Conservation (phyloP, 1,140 invertebrate genomes). For the Panagrolaimus sp. region DNA sequence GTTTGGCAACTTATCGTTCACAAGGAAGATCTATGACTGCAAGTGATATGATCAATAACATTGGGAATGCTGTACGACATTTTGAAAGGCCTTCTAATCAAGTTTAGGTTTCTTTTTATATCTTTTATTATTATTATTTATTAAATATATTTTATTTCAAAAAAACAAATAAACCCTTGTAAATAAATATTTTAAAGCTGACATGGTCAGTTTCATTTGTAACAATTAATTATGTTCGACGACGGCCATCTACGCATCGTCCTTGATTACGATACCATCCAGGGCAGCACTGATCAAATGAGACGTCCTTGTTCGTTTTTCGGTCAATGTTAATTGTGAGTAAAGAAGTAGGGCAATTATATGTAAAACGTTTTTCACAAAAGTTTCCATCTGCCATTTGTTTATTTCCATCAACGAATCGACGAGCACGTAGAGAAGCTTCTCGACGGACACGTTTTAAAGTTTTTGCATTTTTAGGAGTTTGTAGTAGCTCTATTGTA, state of each 20-base stretch:
- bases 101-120: too few species aligned
- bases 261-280: background rate
- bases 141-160: too few species aligned
- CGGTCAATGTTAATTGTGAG: slow-evolving; percentile 47
- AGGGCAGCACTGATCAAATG: background rate
- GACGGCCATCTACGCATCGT: background rate
- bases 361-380: slow-evolving; percentile 46
- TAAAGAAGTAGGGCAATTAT: slow-evolving; percentile 48
- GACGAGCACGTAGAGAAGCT: slow-evolving; percentile 11
- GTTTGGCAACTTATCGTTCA: slow-evolving; percentile 70
- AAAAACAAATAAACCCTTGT: too few species aligned
- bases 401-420: slow-evolving; percentile 38
- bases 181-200: too few species aligned
- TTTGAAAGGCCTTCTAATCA: background rate
- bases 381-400: slow-evolving; percentile 30
- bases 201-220: too few species aligned
- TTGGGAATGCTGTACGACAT: background rate
- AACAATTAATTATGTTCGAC: background rate
- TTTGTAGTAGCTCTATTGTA: slow-evolving; percentile 15
- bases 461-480: slow-evolving; percentile 27
- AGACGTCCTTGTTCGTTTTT: slow-evolving; percentile 16
- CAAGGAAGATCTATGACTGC: slow-evolving; percentile 76
- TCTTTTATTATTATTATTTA: too few species aligned
- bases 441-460: slow-evolving; percentile 17
- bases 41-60: slow-evolving; percentile 67